phyloP scores from a whole-genome alignment of 2,888 invertebrate genomes.

The Allophyes oxyacanthae region DNA sequence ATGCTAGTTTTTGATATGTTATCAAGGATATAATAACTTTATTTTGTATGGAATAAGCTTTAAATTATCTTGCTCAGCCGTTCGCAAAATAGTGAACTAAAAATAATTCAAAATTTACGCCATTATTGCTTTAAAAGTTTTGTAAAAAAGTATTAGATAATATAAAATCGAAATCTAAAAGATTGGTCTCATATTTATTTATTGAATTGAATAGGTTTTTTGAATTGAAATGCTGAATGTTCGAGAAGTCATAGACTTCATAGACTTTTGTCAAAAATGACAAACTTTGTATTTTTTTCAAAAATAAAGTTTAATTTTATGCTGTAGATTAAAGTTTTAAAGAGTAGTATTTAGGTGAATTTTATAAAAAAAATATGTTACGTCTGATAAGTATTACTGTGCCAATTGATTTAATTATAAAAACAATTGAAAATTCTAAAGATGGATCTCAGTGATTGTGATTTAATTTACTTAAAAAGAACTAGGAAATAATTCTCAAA shows the following conservation, averaged over 20 bases:
- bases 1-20: slow-evolving; percentile 6
- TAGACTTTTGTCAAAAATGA: no score
- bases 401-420: slow-evolving; percentile 34
- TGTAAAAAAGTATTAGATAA: no score
- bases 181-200: slow-evolving; percentile 16
- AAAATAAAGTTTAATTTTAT: no score
- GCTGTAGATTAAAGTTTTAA: no score
- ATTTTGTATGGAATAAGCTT: slow-evolving; percentile 19
- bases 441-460: slow-evolving; percentile 50
- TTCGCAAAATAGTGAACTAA: no score
- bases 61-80: slow-evolving; percentile 27
- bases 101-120: no score
- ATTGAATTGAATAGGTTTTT: no score
- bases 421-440: slow-evolving; percentile 16
- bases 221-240: no score
- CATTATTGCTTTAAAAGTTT: no score
- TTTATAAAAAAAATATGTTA: slow-evolving; percentile 6
- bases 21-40: slow-evolving; percentile 16
- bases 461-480: slow-evolving; percentile 24
- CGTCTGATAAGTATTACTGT: slow-evolving; percentile 32
- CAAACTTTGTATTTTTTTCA: no score
- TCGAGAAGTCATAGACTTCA: no score
- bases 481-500: slow-evolving; percentile 7
- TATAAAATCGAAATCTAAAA: slow-evolving; percentile 7
- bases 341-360: no score